Conservation (phyloP, 2,888 invertebrate genomes). For the Bursaphelenchus okinawaensis region DNA sequence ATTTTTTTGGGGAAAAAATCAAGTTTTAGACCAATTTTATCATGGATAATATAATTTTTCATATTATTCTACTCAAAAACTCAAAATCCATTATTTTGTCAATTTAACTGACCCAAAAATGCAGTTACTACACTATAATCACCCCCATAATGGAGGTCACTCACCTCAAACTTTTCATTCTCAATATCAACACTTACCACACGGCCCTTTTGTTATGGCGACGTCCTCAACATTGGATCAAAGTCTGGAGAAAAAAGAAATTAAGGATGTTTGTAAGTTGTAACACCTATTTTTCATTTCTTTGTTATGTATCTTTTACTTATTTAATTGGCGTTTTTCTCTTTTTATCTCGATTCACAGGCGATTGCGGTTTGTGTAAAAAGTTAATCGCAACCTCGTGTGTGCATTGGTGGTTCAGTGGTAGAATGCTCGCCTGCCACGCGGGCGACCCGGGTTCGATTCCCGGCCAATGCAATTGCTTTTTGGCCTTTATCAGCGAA, state of each 20-base stretch:
- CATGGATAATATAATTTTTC: no score
- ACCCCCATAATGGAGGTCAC: neutral
- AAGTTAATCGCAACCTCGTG: neutral
- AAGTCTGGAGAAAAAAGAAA: neutral
- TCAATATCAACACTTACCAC: neutral
- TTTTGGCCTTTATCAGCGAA: neutral
- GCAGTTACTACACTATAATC: neutral
- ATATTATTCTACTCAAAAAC: no score
- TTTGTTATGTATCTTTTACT: no score
- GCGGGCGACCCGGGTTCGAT: constrained; percentile 43
- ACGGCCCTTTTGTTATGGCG: neutral
- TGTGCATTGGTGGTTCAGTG: constrained; percentile 37
- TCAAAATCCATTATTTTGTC: no score
- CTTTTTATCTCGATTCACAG: neutral
- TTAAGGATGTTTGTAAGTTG: neutral
- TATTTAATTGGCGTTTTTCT: neutral
- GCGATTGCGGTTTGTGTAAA: no score
- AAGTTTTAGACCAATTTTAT: no score
- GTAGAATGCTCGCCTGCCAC: constrained; percentile 44
- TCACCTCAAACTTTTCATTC: neutral
- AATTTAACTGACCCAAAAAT: no score
- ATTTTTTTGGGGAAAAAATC: no score
- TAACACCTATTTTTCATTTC: no score
- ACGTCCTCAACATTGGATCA: neutral
- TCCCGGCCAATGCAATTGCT: constrained; percentile 38